Percentiles rank a stretch among this genome's conserved stretches.
Conservation (phyloP, 2,888 invertebrate species). For the Drosophila picticornis region DNA sequence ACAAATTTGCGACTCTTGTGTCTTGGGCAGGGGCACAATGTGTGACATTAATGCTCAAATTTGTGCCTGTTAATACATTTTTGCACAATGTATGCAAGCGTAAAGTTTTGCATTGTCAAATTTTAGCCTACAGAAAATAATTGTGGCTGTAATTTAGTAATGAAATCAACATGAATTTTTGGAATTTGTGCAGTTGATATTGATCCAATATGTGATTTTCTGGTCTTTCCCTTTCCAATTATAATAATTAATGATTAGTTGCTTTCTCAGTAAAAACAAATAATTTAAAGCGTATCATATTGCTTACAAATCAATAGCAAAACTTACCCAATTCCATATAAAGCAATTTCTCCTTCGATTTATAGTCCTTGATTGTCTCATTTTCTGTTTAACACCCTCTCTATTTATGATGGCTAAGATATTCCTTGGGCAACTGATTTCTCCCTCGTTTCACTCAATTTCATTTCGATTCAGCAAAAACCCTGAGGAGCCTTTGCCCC, state of each 20-base stretch:
- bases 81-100: not conserved
- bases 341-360: not conserved
- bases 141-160: not conserved
- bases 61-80: not conserved
- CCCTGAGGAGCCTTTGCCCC: constrained; percentile 2
- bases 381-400: not conserved
- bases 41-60: too few relatives aligned
- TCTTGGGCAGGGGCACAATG: not conserved
- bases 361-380: not conserved
- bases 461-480: constrained; percentile 1
- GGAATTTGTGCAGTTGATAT: too few relatives aligned
- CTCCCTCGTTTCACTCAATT: not conserved
- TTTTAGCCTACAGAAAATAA: not conserved
- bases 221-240: too few relatives aligned
- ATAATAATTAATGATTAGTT: too few relatives aligned
- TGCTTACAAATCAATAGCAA: too few relatives aligned
- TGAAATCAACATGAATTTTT: not conserved
- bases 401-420: not conserved
- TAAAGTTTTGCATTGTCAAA: not conserved
- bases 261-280: too few relatives aligned
- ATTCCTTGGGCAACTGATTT: not conserved
- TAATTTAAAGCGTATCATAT: too few relatives aligned
- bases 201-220: too few relatives aligned
- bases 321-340: not conserved
- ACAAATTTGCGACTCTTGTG: not conserved